phyloP scores from a whole-genome alignment of 1,140 invertebrate species.

The Leptoteleia sp. region DNA sequence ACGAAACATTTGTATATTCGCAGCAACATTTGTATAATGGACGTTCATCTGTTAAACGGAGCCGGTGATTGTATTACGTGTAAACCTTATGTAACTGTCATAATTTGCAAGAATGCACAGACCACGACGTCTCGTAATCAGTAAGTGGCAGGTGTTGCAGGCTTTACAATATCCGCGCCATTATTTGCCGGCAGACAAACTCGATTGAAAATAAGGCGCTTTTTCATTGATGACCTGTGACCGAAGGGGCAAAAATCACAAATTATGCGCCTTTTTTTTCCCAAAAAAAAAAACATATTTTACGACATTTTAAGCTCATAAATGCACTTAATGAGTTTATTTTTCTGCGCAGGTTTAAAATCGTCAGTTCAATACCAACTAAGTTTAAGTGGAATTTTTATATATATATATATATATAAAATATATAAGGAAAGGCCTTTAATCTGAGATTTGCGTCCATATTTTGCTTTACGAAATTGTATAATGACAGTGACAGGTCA shows the following conservation, averaged over 20 bases:
- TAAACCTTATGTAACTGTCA: conserved; percentile 66
- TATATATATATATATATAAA: too few relatives aligned
- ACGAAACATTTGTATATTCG: conserved; percentile 43
- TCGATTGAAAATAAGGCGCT: conserved; percentile 35
- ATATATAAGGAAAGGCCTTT: too few relatives aligned
- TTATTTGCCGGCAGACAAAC: conserved; percentile 52
- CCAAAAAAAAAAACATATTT: too few relatives aligned
- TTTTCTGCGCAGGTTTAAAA: too few relatives aligned
- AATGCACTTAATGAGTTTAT: too few relatives aligned
- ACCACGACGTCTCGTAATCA: conserved; percentile 67
- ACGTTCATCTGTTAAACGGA: conserved; percentile 64
- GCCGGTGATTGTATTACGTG: conserved; percentile 66
- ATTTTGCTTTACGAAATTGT: neutral
- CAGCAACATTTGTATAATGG: conserved; percentile 53
- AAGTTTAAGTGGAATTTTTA: too few relatives aligned
- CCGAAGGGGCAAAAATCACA: neutral
- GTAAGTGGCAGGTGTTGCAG: conserved; percentile 66
- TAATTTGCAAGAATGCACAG: conserved; percentile 68
- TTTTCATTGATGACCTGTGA: conserved; percentile 2
- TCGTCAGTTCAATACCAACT: too few relatives aligned
- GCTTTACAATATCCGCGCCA: conserved; percentile 62
- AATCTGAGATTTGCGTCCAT: too few relatives aligned
- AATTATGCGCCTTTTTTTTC: neutral
- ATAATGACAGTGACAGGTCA: conserved; percentile 9
- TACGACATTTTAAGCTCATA: too few relatives aligned